Conservation (phyloP, 2,113 vertebrate species). For the Gadus chalcogrammus region DNA sequence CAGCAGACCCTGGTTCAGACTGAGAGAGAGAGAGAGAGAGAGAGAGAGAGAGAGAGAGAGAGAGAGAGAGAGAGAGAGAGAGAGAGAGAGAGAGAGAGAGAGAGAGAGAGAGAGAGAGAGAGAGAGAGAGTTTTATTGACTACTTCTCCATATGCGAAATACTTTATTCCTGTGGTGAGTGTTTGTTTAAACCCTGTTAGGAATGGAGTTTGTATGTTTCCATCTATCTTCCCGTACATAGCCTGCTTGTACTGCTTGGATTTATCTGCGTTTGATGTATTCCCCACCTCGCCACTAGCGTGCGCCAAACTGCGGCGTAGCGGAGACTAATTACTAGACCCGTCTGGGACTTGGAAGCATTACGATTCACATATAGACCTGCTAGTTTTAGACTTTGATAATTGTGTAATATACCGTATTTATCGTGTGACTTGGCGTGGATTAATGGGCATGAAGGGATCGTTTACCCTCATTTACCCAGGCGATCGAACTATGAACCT, state of each 20-base stretch:
- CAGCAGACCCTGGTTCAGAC: conserved; percentile 87
- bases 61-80: not conserved
- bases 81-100: not conserved
- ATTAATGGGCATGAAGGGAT: too few species aligned
- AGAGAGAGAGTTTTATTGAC: not conserved
- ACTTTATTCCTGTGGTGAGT: not conserved
- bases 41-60: not conserved
- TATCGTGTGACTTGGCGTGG: too few species aligned
- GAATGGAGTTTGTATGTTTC: not conserved
- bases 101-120: not conserved
- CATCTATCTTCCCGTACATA: not conserved
- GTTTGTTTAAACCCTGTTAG: not conserved
- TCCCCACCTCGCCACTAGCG: too few species aligned
- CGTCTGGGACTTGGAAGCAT: too few species aligned
- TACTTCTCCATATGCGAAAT: not conserved
- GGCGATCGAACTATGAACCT: too few species aligned
- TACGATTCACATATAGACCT: too few species aligned
- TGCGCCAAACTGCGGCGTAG: too few species aligned
- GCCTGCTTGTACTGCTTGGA: not conserved
- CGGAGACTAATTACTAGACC: too few species aligned
- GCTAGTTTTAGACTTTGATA: too few species aligned
- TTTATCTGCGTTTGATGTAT: too few species aligned
- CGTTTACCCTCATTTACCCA: too few species aligned
- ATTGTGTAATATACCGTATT: too few species aligned
- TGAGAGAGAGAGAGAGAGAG: conserved; percentile 37